Conservation (phyloP, 1,140 invertebrate genomes). For the Kradibia gibbosae region DNA sequence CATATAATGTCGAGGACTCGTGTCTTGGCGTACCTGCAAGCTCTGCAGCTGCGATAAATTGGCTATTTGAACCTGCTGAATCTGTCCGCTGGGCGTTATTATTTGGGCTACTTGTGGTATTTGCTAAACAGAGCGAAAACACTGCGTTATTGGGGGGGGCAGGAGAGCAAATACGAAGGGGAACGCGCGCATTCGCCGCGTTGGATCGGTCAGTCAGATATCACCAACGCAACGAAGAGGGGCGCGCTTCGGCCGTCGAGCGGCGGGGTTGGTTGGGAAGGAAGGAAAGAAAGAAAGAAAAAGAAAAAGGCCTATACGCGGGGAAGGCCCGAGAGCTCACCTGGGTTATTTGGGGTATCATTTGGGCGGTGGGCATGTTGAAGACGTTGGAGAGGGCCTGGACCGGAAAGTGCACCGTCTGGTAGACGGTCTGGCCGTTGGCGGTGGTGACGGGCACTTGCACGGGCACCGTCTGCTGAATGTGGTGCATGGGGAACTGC, state of each 20-base stretch:
- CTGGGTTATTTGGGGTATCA: constrained; percentile 83
- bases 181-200: too few species aligned
- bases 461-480: constrained; percentile 87
- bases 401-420: constrained; percentile 92
- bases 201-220: too few species aligned
- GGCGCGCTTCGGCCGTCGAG: too few species aligned
- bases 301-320: too few species aligned
- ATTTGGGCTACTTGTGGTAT: constrained; percentile 86
- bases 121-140: constrained; percentile 58
- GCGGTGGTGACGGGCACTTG: constrained; percentile 92
- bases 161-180: too few species aligned
- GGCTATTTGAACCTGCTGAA: constrained; percentile 88
- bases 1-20: too few species aligned
- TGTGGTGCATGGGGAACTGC: constrained; percentile 83
- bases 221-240: too few species aligned
- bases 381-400: constrained; percentile 78
- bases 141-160: neutral
- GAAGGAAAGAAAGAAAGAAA: too few species aligned
- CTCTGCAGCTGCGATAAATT: constrained; percentile 76
- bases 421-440: constrained; percentile 93
- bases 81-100: constrained; percentile 88
- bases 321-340: too few species aligned
- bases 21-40: too few species aligned
- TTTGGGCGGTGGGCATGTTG: constrained; percentile 77
- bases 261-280: too few species aligned